Conservation (phyloP, 2,888 invertebrate genomes). For the Gari tellinella region DNA sequence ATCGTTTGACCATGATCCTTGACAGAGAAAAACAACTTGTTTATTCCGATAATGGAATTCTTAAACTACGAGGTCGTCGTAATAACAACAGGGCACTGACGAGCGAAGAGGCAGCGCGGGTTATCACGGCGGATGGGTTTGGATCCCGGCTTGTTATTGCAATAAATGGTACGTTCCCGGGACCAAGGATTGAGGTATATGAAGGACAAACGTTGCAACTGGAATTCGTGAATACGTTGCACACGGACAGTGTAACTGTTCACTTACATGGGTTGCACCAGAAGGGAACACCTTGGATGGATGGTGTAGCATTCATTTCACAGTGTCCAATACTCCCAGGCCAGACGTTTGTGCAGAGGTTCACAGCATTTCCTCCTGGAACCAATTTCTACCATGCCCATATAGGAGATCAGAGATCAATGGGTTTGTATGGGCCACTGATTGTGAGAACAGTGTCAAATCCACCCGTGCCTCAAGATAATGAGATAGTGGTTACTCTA, state of each 20-base stretch:
- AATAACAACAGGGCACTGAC: background rate
- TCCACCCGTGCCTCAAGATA: background rate
- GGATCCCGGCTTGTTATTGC: conserved; percentile 59
- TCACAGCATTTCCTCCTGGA: conserved; percentile 59
- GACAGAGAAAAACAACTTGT: conserved; percentile 17
- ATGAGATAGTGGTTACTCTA: conserved; percentile 54
- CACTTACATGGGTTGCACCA: conserved; percentile 74
- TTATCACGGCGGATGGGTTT: conserved; percentile 64
- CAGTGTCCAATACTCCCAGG: conserved; percentile 73
- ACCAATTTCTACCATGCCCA: conserved; percentile 71
- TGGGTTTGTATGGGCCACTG: conserved; percentile 66
- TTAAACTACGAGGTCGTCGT: background rate
- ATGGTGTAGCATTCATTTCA: conserved; percentile 69
- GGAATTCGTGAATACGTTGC: conserved; percentile 58
- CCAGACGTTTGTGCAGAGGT: conserved; percentile 66
- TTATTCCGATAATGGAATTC: conserved; percentile 25
- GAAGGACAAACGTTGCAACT: conserved; percentile 58
- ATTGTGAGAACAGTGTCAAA: conserved; percentile 34
- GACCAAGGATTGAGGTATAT: conserved; percentile 68
- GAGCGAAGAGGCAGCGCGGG: conserved; percentile 1
- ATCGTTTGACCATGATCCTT: conserved; percentile 46
- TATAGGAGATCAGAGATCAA: conserved; percentile 62
- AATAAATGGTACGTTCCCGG: conserved; percentile 70
- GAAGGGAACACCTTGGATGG: conserved; percentile 64
- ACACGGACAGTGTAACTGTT: conserved; percentile 62